These are phyloP conservation scores for Pygoscelis antarcticus DNA, from an alignment of 2,113 vertebrate genomes.

Conservation along the genomic window DNA sequence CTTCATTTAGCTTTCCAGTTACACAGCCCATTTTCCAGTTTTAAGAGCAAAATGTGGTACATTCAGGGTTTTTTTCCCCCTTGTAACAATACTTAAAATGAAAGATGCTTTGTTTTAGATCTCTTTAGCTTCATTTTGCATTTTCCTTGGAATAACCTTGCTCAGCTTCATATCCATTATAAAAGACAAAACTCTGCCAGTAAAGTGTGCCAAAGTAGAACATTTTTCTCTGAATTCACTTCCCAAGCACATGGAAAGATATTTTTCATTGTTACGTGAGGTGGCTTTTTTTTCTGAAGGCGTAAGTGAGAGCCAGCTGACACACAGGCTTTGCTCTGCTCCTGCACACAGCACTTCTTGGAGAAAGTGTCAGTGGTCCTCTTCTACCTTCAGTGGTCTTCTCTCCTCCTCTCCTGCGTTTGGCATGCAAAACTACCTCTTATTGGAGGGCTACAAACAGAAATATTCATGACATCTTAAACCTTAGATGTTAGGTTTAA, in stretches of 20 bases:
- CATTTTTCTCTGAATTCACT: slow-evolving; percentile 23
- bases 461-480: not conserved
- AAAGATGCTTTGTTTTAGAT: slow-evolving; percentile 9
- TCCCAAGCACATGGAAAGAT: not conserved
- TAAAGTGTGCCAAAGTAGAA: slow-evolving; percentile 33
- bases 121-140: not conserved
- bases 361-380: not conserved
- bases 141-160: slow-evolving; percentile 58
- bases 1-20: not conserved
- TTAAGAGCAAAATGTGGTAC: not conserved
- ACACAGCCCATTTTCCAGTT: not conserved
- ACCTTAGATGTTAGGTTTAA: not conserved
- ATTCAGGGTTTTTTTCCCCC: not conserved
- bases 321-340: not conserved
- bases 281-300: not conserved
- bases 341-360: not conserved
- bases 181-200: slow-evolving; percentile 39
- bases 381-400: not conserved
- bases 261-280: not conserved
- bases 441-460: not conserved
- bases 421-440: not conserved
- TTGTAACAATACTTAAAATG: not conserved
- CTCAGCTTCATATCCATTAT: slow-evolving; percentile 13
- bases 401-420: not conserved
- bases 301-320: not conserved